Base-by-base conservation (phyloP, 2,113 vertebrate genomes). In the Pelobates fuscus region DNA sequence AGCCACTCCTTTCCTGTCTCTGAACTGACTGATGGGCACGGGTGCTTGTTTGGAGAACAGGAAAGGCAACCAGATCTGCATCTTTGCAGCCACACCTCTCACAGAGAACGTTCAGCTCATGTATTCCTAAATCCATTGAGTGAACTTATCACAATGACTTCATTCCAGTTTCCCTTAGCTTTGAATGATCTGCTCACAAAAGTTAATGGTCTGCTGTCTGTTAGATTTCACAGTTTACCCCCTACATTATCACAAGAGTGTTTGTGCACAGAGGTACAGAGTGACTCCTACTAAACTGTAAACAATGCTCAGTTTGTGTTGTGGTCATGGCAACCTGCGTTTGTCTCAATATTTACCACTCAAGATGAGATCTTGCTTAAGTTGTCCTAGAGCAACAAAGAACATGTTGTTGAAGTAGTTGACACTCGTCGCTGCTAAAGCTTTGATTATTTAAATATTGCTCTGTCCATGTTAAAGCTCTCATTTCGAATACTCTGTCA, bases 1-100 rank as follows among this genome's bases (percentile, higher is more conserved):
- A 3, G 57, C 64, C 73, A 52, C 73, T 68, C 65, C 65, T 68
- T 77, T 68, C 65, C 73, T 77, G 73, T 52, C 55, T 68, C 24
- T 49, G 25, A n/a, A 10, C 49, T 68, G 73, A 77, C 20, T 60
- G 65, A 68, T 61, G 26, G 30, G 20, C 27, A 25, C 32, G 17
- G 43, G 41, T 41, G 73, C 55, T 49, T 44, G 8, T 41, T 37
- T 24, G 43, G 43, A 58, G 57, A 77, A 60, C 65, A 68, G 73
- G 57, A 77, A 67, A 61, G 30, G 37, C 41, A 68, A 52, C 65
- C 21, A 61, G 55, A 67, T 77, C 41, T 68, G 65, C 65, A 77
- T 52, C 29, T 46, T 32, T 49, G 12, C 37, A 41, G 49, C 54
- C 63, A 46, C 54, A 49, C 54, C 57, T 52, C 64, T 77, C 21